A percentile compares a stretch with the other conserved stretches of the same genome.
Conservation (phyloP, 1,140 invertebrate species). For the Drosophila nannoptera region DNA sequence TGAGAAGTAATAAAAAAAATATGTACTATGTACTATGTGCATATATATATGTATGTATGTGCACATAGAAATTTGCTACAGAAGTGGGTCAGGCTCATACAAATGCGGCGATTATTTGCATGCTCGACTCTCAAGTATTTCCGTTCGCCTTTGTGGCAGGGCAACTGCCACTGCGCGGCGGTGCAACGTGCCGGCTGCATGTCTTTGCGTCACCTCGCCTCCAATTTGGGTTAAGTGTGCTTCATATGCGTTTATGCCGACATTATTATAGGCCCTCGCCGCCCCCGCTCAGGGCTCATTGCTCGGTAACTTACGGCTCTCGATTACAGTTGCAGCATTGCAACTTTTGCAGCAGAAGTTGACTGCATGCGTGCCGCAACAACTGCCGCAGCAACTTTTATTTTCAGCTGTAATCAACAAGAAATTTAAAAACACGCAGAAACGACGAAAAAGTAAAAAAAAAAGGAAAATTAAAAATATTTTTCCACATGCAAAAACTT, state of each 20-base stretch:
- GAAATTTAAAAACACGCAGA: conserved; percentile 41
- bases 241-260: conserved; percentile 74
- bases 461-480: neutral
- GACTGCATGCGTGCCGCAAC: conserved; percentile 51
- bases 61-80: conserved; percentile 34
- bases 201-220: conserved; percentile 40
- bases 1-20: conserved; percentile 37
- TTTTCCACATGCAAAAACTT: conserved; percentile 25
- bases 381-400: conserved; percentile 37
- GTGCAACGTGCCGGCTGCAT: conserved; percentile 27
- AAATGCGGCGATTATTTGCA: conserved; percentile 73
- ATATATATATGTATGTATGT: neutral
- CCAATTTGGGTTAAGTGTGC: conserved; percentile 69
- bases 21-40: neutral
- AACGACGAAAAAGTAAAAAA: conserved; percentile 17
- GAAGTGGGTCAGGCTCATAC: conserved; percentile 70
- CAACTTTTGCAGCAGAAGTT: conserved; percentile 66
- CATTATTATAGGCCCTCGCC: conserved; percentile 58
- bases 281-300: neutral
- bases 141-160: conserved; percentile 37
- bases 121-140: conserved; percentile 57
- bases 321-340: conserved; percentile 47
- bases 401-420: conserved; percentile 32
- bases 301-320: conserved; percentile 6
- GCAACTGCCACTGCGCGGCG: conserved; percentile 5